Conservation (phyloP, 1,140 invertebrate genomes). For the Micrasema minimum region DNA sequence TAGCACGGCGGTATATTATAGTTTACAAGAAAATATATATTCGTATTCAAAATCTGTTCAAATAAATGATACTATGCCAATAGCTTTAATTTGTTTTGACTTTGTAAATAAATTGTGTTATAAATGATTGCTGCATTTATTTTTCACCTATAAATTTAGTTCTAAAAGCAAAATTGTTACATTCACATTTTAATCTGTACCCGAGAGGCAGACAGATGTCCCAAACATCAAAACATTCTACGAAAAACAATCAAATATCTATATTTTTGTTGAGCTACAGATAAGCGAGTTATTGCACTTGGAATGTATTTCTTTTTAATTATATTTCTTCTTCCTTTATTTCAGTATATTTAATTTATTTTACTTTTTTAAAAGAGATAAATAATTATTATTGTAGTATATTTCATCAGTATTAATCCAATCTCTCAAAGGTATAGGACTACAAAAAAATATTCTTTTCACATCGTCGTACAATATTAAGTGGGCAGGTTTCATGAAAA, state of each 20-base stretch:
- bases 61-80: slow-evolving; percentile 12
- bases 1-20: too few relatives aligned
- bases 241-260: too few relatives aligned
- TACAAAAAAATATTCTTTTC: slow-evolving; percentile 39
- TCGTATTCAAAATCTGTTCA: slow-evolving; percentile 18
- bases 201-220: too few relatives aligned
- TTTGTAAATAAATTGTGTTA: slow-evolving; percentile 11
- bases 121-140: too few relatives aligned
- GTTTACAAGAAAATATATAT: slow-evolving; percentile 1
- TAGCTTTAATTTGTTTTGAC: not conserved
- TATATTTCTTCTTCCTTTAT: not conserved
- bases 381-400: slow-evolving; percentile 49
- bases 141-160: too few relatives aligned
- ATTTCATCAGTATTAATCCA: slow-evolving; percentile 41
- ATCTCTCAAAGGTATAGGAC: slow-evolving; percentile 46
- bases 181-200: too few relatives aligned
- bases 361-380: slow-evolving; percentile 26
- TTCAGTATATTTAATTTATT: not conserved
- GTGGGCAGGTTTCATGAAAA: slow-evolving; percentile 6
- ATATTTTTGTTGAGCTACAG: too few relatives aligned
- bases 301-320: not conserved
- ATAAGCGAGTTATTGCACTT: too few relatives aligned
- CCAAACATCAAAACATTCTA: too few relatives aligned
- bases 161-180: too few relatives aligned
- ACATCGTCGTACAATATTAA: slow-evolving; percentile 30